phyloP scores from a whole-genome alignment of 2,113 vertebrate genomes.

The Irena cyanogastra region DNA sequence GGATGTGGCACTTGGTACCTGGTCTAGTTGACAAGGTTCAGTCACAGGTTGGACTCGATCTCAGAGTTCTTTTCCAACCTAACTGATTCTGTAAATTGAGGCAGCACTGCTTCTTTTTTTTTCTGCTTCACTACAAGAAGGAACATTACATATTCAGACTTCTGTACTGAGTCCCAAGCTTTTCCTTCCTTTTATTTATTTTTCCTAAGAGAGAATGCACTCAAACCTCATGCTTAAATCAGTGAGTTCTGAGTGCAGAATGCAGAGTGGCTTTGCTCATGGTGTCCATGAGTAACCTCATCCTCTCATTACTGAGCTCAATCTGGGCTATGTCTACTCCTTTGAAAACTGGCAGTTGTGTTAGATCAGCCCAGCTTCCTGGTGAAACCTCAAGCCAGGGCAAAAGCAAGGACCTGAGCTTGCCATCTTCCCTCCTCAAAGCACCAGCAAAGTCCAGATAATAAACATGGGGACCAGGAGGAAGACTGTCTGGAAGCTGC shows the following conservation, averaged over 20 bases:
- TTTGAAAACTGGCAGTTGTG: not conserved
- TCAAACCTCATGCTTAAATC: not conserved
- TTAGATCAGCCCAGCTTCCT: not conserved
- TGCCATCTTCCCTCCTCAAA: not conserved
- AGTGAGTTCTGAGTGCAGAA: not conserved
- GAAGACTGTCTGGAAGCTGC: not conserved
- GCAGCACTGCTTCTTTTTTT: not conserved
- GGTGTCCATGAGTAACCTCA: not conserved
- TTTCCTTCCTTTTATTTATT: not conserved
- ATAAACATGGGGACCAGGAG: not conserved
- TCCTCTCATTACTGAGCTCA: not conserved
- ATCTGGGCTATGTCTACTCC: rapidly evolving
- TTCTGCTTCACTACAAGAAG: not conserved
- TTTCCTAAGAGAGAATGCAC: not conserved
- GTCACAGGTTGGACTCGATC: not conserved
- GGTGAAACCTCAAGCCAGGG: not conserved
- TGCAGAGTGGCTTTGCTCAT: rapidly evolving
- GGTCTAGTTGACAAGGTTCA: not conserved
- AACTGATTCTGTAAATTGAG: not conserved
- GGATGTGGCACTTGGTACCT: no score
- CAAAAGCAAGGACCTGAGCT: not conserved
- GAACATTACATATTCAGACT: not conserved
- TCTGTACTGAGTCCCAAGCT: not conserved
- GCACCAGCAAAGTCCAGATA: not conserved
- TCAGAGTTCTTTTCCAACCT: not conserved